Base-by-base conservation (phyloP, 1,140 invertebrate species). In the Monochamus saltuarius region DNA sequence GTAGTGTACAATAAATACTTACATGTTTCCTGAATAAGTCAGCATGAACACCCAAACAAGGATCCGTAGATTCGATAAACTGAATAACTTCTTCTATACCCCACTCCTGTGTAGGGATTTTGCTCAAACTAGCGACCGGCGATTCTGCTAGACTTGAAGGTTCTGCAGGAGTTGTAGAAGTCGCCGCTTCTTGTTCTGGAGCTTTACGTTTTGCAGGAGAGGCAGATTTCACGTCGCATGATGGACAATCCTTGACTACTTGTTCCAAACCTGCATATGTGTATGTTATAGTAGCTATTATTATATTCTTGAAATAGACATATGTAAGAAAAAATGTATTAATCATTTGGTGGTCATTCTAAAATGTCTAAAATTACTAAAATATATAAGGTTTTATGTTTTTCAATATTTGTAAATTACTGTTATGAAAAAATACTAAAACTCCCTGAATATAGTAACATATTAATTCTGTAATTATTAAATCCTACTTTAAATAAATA, bases 1-100 rank as follows among this genome's bases (percentile, higher is more conserved):
- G n/a, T n/a, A n/a, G n/a, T n/a, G n/a, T n/a, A n/a, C n/a, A 36
- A 14, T 14, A 22, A 56, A 58, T 64, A 87, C 90, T 87, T 75
- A 97, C 94, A 81, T 97, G 95, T 84, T 90, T 94, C 65, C 92
- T 83, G 73, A 97, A 97, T 16, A 95, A 82, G 76, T 97, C 94
- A n/a, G 92, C 89, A 77, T 96, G 90, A 11, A 87, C 84, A 19
- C 87, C 86, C 13, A 97, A 80, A 13, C 86, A 87, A 35, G 87
- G 84, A 79, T 97, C 95, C 17, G 88, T 86, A 45, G 87, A 84
- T 36, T 86, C 87, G 61, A 98, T 95, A 75, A 92, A 89, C 64
- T 88, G 84, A 66, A 97, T 95, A 34, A 98, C 95, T 74, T 98
- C 94, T 75, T 97, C 94, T 53, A 96, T 93, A 7, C 89, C 87